Percentiles rank a stretch among this genome's conserved stretches.
These are phyloP conservation scores for Orthonychiurus folsomi DNA, from an alignment of 2,888 invertebrate species.

Conservation along the genomic window DNA sequence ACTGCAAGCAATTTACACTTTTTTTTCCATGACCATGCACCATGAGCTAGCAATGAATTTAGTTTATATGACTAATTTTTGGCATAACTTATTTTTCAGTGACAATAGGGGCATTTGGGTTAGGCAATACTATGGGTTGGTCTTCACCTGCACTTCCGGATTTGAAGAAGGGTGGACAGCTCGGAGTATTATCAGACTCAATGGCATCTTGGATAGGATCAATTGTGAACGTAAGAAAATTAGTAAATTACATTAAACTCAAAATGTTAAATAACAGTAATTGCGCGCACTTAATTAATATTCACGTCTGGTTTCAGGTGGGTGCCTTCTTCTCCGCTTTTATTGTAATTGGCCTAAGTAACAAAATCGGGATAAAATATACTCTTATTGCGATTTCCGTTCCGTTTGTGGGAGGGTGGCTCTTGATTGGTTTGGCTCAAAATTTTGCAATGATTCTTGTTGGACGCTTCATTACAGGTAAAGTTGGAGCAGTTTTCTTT, in stretches of 20 bases:
- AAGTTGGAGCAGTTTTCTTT: not conserved
- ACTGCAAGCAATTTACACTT: too few relatives aligned
- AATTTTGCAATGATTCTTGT: slow-evolving; percentile 9
- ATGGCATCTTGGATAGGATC: slow-evolving; percentile 53
- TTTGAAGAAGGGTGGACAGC: slow-evolving; percentile 24
- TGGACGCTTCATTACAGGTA: slow-evolving; percentile 11
- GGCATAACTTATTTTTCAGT: too few relatives aligned
- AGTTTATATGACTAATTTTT: too few relatives aligned
- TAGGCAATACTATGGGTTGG: slow-evolving; percentile 31
- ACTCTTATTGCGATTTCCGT: not conserved
- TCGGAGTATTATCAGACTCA: slow-evolving; percentile 45
- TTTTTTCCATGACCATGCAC: too few relatives aligned
- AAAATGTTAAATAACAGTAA: too few relatives aligned
- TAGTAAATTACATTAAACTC: slow-evolving; percentile 3
- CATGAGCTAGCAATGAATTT: too few relatives aligned
- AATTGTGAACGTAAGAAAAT: slow-evolving; percentile 43
- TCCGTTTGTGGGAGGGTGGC: slow-evolving; percentile 10
- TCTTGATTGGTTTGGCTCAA: slow-evolving; percentile 4
- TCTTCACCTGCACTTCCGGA: slow-evolving; percentile 25
- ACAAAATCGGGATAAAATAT: not conserved
- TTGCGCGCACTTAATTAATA: not conserved
- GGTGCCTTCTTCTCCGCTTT: slow-evolving; percentile 10
- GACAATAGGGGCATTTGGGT: slow-evolving; percentile 26
- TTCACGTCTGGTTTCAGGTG: not conserved
- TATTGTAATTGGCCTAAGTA: slow-evolving; percentile 2